Conservation (phyloP, 2,888 invertebrate species). For the Pterobdella sp. region DNA sequence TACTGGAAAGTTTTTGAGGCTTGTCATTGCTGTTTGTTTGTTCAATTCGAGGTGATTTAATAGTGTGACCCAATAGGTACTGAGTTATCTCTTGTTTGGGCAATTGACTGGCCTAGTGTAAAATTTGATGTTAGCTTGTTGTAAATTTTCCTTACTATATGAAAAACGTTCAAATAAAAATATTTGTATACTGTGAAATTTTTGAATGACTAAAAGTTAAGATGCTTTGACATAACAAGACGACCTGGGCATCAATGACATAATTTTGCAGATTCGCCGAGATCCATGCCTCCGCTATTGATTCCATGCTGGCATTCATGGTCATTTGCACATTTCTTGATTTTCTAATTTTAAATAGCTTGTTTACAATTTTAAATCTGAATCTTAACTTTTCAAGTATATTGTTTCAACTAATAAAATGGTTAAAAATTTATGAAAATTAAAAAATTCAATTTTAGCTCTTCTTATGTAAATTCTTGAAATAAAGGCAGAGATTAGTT, state of each 20-base stretch:
- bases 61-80: neutral
- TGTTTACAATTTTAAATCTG: neutral
- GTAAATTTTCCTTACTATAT: neutral
- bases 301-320: slow-evolving; percentile 62
- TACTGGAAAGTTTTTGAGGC: neutral
- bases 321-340: slow-evolving; percentile 20
- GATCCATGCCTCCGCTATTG: slow-evolving; percentile 93
- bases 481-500: no score
- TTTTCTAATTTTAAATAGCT: neutral
- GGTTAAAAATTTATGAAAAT: neutral
- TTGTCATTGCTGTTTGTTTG: neutral
- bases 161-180: neutral
- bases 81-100: neutral
- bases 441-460: neutral
- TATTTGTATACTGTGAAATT: no score
- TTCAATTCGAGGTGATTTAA: no score
- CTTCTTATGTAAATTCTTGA: no score
- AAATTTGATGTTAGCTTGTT: neutral
- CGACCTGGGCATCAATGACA: neutral
- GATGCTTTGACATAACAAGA: neutral
- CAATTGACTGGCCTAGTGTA: neutral
- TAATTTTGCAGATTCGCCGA: slow-evolving; percentile 66
- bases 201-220: no score
- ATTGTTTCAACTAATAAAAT: no score
- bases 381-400: no score